Percentiles rank a stretch among this genome's conserved stretches.
These are phyloP conservation scores for Penaeus indicus DNA, from an alignment of 1,140 invertebrate genomes.

Conservation along the genomic window DNA sequence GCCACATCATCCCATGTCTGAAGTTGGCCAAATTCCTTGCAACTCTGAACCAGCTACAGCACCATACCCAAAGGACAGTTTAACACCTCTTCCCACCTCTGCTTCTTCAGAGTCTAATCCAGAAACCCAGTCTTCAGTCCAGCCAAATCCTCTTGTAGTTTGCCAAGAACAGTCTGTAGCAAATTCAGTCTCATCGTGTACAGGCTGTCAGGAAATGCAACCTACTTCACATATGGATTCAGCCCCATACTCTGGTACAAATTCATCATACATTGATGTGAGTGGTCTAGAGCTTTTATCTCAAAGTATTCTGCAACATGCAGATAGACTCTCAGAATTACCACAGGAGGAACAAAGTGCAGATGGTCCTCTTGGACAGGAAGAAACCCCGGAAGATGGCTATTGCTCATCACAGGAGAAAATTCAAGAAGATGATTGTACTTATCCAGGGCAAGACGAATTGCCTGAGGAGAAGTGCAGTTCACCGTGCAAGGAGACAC, in stretches of 20 bases:
- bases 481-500: slow-evolving; percentile 11
- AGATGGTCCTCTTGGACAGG: slow-evolving; percentile 49
- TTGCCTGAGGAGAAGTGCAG: slow-evolving; percentile 15
- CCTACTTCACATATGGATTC: background rate
- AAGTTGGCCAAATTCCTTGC: background rate
- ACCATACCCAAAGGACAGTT: background rate
- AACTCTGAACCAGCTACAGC: background rate
- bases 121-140: no score
- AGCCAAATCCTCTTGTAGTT: no score
- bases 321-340: slow-evolving; percentile 67
- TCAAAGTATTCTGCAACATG: slow-evolving; percentile 84
- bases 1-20: background rate
- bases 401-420: slow-evolving; percentile 1
- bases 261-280: slow-evolving; percentile 72
- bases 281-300: slow-evolving; percentile 85
- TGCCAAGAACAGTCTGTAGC: no score
- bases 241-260: background rate
- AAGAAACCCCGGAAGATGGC: slow-evolving; percentile 7
- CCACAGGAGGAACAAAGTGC: slow-evolving; percentile 24
- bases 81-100: background rate
- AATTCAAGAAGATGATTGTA: slow-evolving; percentile 10
- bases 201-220: background rate
- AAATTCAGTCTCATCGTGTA: no score
- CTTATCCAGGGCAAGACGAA: slow-evolving; percentile 4
- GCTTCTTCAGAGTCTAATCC: no score